Evolutionary conservation across 35 echinoderm and acorn worm species (phyloP).

Genomic region (Chiridota heheva): DNA sequence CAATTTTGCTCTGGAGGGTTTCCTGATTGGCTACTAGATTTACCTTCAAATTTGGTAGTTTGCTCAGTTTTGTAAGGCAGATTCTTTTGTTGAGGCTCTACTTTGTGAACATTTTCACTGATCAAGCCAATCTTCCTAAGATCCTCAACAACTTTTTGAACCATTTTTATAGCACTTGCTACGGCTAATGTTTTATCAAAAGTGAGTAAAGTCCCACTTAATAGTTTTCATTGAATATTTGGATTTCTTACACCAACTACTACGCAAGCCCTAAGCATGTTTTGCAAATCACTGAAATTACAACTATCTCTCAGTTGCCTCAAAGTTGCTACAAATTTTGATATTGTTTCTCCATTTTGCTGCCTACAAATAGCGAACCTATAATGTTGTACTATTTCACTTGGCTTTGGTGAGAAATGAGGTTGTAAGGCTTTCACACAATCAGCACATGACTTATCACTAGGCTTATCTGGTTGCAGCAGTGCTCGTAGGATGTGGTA

Average conservation of each 20-base stretch:
- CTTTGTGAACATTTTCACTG: not conserved
- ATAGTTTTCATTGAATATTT: slow-evolving; percentile 1
- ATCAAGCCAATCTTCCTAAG: not conserved
- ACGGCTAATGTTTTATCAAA: not conserved
- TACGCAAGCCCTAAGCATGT: slow-evolving; percentile 22
- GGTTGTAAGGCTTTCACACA: slow-evolving; percentile 7
- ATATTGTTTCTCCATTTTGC: slow-evolving; percentile 2
- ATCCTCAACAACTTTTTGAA: slow-evolving; percentile 1
- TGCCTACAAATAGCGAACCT: slow-evolving; percentile 32
- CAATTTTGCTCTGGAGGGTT: not conserved
- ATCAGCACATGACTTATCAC: slow-evolving; percentile 2
- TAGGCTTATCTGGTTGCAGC: slow-evolving; percentile 2
- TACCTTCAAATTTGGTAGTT: not conserved
- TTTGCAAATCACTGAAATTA: slow-evolving; percentile 37
- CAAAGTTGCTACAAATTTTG: slow-evolving; percentile 41
- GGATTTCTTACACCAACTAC: slow-evolving; percentile 22
- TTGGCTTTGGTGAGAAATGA: slow-evolving; percentile 45
- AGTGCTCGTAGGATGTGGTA: slow-evolving; percentile 15
- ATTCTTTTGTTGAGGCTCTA: not conserved
- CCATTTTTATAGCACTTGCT: slow-evolving; percentile 23
- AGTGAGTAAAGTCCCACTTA: slow-evolving; percentile 3
- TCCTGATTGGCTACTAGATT: not conserved
- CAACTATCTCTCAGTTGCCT: slow-evolving; percentile 53
- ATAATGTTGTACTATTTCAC: slow-evolving; percentile 28
- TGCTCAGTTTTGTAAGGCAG: not conserved